A percentile compares a stretch with the other conserved stretches of the same genome.
These are phyloP conservation scores for Rhagoletis pomonella DNA, from an alignment of 1,140 invertebrate genomes.

Conservation along the genomic window DNA sequence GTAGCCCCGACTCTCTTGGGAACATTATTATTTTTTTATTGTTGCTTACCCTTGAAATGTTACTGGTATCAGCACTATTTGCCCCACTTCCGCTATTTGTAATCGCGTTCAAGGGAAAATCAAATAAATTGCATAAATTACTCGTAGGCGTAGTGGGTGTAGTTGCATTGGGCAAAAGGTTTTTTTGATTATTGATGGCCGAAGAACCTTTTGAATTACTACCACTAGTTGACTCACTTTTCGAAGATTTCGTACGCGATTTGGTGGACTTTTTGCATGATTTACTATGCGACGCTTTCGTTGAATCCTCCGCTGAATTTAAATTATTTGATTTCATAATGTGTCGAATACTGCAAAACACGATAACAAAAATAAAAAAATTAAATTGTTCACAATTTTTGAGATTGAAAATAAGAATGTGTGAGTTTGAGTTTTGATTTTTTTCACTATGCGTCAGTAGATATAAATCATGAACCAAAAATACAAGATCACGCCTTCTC, in stretches of 20 bases:
- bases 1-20: not conserved
- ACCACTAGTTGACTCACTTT: slow-evolving; percentile 59
- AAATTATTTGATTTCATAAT: slow-evolving; percentile 64
- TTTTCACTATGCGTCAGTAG: too few relatives aligned
- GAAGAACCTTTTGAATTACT: slow-evolving; percentile 57
- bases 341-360: too few relatives aligned
- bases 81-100: not conserved
- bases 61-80: not conserved
- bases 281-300: slow-evolving; percentile 63
- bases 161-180: slow-evolving; percentile 56
- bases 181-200: slow-evolving; percentile 39
- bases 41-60: not conserved
- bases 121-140: not conserved
- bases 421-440: too few relatives aligned
- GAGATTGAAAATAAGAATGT: too few relatives aligned
- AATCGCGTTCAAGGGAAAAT: not conserved
- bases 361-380: too few relatives aligned
- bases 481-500: too few relatives aligned
- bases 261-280: slow-evolving; percentile 70
- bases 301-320: slow-evolving; percentile 63
- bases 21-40: not conserved
- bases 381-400: too few relatives aligned
- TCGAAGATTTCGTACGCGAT: slow-evolving; percentile 66
- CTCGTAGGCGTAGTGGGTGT: slow-evolving; percentile 65
- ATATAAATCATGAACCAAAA: too few relatives aligned